Base-by-base conservation (phyloP, 1,140 invertebrate genomes). In the Oncopodura yosiiana region DNA sequence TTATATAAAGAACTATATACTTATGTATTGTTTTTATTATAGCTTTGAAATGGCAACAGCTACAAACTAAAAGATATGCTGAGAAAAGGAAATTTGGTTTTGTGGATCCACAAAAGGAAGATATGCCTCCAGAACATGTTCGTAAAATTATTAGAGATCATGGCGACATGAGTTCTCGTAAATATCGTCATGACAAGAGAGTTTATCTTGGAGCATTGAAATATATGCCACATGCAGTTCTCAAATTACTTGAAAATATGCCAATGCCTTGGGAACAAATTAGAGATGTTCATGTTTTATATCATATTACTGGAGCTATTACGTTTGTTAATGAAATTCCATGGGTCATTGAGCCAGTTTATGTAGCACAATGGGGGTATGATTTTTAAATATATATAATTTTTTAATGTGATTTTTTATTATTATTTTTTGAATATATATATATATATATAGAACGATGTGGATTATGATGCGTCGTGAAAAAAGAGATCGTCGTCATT, bases 211-310 rank as follows among this genome's bases (percentile, higher is more conserved):
- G 94, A 9, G 94, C 95, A 3, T 74, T 99, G 23, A 99, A 99
- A 70, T 99, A 99, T 69, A 99, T 99, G 94, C 95, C 96, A 2
- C 96, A 99, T 79, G 95, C 96, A 21, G 94, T 99, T 1, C 83
- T 99, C 75, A 99, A 99, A 69, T 76, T 99, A 1, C 70, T 99
- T 53, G 95, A 99, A 74, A 99, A 99, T 69, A 99, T 99, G 95
- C 96, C 96, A 0, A 99, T 99, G 95, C 96, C 96, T 18, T 99
- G 96, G 96, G 96, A 99, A 73, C 95, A 99, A 74, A 99, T 99
- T 59, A 74, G 95, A 63, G 95, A 99, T 75, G 92, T 97, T 0
- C 87, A 92, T 73, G 94, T 97, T 2, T 73, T 97, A 4, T 98
- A 97, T 70, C 94, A 97, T 66, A 96, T 97, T 38, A 97, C 94